A percentile compares a stretch with the other conserved stretches of the same genome.
These are phyloP conservation scores for Cydia amplana DNA, from an alignment of 1,140 invertebrate species.

Conservation along the genomic window DNA sequence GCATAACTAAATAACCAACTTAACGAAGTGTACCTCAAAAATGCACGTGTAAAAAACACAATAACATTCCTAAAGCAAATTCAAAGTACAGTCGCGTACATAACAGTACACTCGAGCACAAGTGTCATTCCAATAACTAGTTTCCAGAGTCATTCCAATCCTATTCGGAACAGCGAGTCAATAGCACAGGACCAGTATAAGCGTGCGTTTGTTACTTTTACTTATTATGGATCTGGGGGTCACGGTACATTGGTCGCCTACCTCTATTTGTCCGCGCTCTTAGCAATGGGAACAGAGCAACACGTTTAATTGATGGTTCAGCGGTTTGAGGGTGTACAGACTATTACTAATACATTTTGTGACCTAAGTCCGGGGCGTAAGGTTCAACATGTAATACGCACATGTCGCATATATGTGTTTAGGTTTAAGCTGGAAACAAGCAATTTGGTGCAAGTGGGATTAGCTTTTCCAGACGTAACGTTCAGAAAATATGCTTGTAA, in stretches of 20 bases:
- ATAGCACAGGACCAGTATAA: too few species aligned
- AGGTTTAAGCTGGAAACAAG: constrained; percentile 9
- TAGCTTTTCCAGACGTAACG: constrained; percentile 5
- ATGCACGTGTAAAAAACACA: not conserved
- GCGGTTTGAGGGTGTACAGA: constrained; percentile 5
- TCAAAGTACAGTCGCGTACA: constrained; percentile 1
- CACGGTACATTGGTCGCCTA: constrained; percentile 28
- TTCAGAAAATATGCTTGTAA: not conserved
- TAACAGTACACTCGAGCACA: constrained; percentile 7
- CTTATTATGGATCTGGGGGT: not conserved
- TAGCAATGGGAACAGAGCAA: not conserved
- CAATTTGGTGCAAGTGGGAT: constrained; percentile 11
- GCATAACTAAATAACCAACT: not conserved
- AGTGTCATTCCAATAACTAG: constrained; percentile 28
- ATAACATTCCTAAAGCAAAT: not conserved
- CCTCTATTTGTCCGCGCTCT: not conserved
- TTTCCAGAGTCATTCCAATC: constrained; percentile 9
- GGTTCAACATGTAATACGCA: not conserved
- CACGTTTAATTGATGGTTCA: constrained; percentile 10
- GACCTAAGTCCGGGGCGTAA: not conserved
- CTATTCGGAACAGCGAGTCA: not conserved
- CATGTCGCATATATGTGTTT: not conserved
- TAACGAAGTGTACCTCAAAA: not conserved
- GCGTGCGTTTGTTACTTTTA: too few species aligned
- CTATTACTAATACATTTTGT: not conserved